A percentile compares a stretch with the other conserved stretches of the same genome.
These are phyloP conservation scores for Reinhardtius hippoglossoides DNA, from an alignment of 2,113 vertebrate genomes.

Conservation along the genomic window DNA sequence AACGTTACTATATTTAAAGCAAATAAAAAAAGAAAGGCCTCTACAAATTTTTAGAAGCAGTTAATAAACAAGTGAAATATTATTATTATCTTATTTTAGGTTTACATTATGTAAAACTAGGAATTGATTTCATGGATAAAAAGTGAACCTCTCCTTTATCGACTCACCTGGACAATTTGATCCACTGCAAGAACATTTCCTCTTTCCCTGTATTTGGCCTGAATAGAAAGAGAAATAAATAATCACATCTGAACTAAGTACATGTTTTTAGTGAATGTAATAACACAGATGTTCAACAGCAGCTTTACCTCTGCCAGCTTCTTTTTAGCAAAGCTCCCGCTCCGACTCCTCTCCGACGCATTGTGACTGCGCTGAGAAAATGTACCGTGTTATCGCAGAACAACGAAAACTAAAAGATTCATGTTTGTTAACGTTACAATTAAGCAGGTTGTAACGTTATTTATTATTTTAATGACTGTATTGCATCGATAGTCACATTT, in stretches of 20 bases:
- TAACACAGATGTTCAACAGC: not conserved
- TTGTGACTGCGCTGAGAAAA: slow-evolving; percentile 47
- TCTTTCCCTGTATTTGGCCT: slow-evolving; percentile 97
- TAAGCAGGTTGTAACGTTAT: not conserved
- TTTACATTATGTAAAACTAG: too few species aligned
- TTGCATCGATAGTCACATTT: too few species aligned
- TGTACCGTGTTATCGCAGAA: not conserved
- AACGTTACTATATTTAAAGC: too few species aligned
- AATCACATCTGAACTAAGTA: too few species aligned
- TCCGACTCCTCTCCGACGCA: slow-evolving; percentile 94
- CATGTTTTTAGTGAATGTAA: not conserved
- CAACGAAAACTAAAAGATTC: not conserved
- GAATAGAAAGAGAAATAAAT: not conserved
- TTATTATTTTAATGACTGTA: too few species aligned
- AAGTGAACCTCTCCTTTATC: too few species aligned
- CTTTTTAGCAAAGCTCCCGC: slow-evolving; percentile 85
- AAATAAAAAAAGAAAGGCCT: too few species aligned
- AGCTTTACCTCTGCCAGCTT: slow-evolving; percentile 90
- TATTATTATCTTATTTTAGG: too few species aligned
- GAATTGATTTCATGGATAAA: too few species aligned
- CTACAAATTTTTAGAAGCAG: too few species aligned
- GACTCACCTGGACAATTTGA: slow-evolving; percentile 90
- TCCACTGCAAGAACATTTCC: slow-evolving; percentile 94
- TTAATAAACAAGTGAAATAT: too few species aligned
- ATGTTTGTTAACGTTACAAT: not conserved